Base-by-base conservation (phyloP, 2,113 vertebrate genomes). In the Erythrocebus patas region DNA sequence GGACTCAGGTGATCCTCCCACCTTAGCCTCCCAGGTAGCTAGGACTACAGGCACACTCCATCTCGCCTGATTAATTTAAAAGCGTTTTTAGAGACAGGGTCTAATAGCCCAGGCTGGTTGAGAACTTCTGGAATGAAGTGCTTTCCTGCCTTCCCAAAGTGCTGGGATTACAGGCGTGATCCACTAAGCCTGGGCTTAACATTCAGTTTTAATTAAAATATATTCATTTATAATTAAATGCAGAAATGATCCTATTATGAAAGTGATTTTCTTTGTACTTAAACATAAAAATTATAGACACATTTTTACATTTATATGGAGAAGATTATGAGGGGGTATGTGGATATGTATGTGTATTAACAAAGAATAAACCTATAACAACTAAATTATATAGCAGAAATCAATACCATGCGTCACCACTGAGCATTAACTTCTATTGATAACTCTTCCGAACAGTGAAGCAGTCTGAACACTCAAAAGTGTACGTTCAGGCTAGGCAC, bases 251-350 rank as follows among this genome's bases (percentile, higher is more conserved):
- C 1, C 14, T 57, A 91, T 50, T 61, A 81, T 61, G 82, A 86
- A 87, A 94, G 8, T 61, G 9, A 92, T 85, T 79, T 89, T 32
- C 32, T 95, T 80, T 55, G 27, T 86, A 85, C 16, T 55, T 84
- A 94, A 91, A 61, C 27, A 96, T 16, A 80, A 94, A 96, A 17
- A 92, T 88, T 70, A 91, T 68, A 90, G 18, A 64, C 11, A 61
- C 6, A 59, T 6, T 66, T 48, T 52, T 30, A 52, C 5, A 76
- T 5, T n/a, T 68, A 78, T 27, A 66, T 45, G 30, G 17, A 83
- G 30, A 45, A 66, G 59, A 80, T 38, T 64, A 81, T 25, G 16
- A 14, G 35, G 35, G n/a, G 8, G 52, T 22, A 13, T 81, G 50
- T n/a, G 30, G 13, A 6, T 93, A 8, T 82, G 10, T 64, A 35